phyloP scores from a whole-genome alignment of 2,888 invertebrate species.

The Ectropis crepuscularia region DNA sequence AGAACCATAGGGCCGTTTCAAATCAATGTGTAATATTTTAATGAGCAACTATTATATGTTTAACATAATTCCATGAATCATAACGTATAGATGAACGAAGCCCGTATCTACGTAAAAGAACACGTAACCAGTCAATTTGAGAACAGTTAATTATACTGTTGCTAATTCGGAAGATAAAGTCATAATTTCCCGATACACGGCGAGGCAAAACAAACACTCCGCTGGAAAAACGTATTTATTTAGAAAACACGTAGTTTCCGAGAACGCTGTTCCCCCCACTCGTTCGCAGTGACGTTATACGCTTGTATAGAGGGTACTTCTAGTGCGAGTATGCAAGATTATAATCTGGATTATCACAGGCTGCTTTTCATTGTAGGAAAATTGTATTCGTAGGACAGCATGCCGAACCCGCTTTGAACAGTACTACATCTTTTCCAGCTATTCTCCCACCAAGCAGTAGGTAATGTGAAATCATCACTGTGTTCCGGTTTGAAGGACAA shows the following conservation, averaged over 20 bases:
- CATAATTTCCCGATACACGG: slow-evolving; percentile 30
- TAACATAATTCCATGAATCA: neutral
- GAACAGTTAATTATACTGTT: slow-evolving; percentile 19
- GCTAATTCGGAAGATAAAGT: slow-evolving; percentile 33
- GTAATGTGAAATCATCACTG: too few species aligned
- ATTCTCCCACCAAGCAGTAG: too few species aligned
- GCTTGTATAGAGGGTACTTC: slow-evolving; percentile 6
- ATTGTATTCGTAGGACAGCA: too few species aligned
- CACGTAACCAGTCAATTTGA: slow-evolving; percentile 10
- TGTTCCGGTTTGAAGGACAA: too few species aligned
- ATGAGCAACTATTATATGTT: too few species aligned
- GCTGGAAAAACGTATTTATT: slow-evolving; percentile 29
- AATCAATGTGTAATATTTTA: too few species aligned
- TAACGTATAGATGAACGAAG: slow-evolving; percentile 9
- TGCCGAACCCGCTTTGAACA: too few species aligned
- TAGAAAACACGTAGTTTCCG: slow-evolving; percentile 23
- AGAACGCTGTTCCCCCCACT: slow-evolving; percentile 18
- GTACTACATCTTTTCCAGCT: too few species aligned
- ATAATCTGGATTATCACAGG: too few species aligned
- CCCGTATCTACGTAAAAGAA: slow-evolving; percentile 13
- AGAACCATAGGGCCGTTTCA: too few species aligned
- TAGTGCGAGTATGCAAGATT: neutral
- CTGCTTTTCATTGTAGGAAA: too few species aligned
- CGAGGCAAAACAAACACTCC: slow-evolving; percentile 32
- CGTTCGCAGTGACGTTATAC: slow-evolving; percentile 18